Conservation (phyloP, 2,797 vertebrate genomes). For the Cynodonichthys magdalenae region DNA sequence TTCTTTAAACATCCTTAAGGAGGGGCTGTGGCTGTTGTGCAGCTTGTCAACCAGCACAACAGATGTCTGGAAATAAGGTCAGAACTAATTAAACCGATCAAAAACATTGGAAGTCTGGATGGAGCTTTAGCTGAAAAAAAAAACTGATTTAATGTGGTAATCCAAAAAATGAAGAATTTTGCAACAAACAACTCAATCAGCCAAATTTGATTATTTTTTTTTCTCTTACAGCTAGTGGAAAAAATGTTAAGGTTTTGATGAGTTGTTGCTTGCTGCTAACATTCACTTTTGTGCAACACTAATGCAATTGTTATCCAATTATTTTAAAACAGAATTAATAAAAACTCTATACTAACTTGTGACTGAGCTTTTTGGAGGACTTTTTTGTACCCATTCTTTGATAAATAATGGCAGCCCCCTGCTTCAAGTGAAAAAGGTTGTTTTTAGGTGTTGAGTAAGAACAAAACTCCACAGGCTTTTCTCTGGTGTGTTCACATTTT, state of each 20-base stretch:
- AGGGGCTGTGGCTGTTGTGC: slow-evolving; percentile 13
- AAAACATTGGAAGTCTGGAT: too few species aligned
- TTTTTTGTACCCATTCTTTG: not conserved
- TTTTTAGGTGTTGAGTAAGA: not conserved
- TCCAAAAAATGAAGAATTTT: not conserved
- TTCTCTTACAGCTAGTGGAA: too few species aligned
- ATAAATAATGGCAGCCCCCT: slow-evolving; percentile 9
- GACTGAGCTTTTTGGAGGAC: too few species aligned
- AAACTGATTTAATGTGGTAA: slow-evolving; percentile 12
- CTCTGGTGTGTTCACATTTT: not conserved
- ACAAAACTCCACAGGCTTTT: too few species aligned
- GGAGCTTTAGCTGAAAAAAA: too few species aligned
- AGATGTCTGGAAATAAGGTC: slow-evolving; percentile 35
- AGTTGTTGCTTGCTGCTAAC: too few species aligned
- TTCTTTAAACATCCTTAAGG: slow-evolving; percentile 35
- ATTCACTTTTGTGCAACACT: too few species aligned
- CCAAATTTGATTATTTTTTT: not conserved
- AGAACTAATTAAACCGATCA: not conserved
- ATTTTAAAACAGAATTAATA: too few species aligned
- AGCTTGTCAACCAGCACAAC: slow-evolving; percentile 20
- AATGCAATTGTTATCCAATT: too few species aligned
- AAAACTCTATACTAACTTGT: too few species aligned
- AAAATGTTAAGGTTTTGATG: too few species aligned
- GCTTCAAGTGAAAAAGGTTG: not conserved
- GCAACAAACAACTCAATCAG: not conserved